These are phyloP conservation scores for Melanocharis versteri DNA, from an alignment of 2,113 vertebrate genomes.

Conservation along the genomic window DNA sequence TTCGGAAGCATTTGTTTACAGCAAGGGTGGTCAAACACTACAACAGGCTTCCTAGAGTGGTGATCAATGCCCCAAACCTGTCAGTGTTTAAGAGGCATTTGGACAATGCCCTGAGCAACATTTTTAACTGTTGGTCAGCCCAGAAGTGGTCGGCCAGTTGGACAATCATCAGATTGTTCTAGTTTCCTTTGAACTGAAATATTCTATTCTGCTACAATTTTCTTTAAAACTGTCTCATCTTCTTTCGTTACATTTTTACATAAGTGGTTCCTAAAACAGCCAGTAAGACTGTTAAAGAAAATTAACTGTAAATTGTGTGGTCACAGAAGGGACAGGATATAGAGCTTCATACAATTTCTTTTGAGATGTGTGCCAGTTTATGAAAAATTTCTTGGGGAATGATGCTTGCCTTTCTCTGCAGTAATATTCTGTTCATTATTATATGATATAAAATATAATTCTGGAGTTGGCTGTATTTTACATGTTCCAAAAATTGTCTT, in stretches of 20 bases:
- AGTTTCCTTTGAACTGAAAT: not conserved
- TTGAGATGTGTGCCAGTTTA: not conserved
- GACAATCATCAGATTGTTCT: not conserved
- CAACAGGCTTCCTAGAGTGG: not conserved
- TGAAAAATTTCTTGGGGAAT: not conserved
- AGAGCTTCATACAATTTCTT: not conserved
- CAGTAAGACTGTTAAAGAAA: not conserved
- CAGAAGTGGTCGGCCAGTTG: not conserved
- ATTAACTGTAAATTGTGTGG: not conserved
- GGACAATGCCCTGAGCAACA: not conserved
- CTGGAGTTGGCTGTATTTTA: not conserved
- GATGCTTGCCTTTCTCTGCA: not conserved
- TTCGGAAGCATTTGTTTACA: not conserved
- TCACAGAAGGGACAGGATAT: not conserved
- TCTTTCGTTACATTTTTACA: not conserved
- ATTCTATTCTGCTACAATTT: not conserved
- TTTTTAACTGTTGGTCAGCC: not conserved
- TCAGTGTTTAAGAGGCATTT: not conserved
- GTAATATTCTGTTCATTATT: not conserved
- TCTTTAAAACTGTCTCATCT: not conserved
- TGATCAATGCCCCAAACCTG: accelerated
- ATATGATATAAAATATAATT: not conserved
- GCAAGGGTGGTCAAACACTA: not conserved
- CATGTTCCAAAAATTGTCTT: not conserved
- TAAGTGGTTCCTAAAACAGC: not conserved